A percentile compares a stretch with the other conserved stretches of the same genome.
Conservation (phyloP, 2,888 invertebrate species). For the Thecophora atra region DNA sequence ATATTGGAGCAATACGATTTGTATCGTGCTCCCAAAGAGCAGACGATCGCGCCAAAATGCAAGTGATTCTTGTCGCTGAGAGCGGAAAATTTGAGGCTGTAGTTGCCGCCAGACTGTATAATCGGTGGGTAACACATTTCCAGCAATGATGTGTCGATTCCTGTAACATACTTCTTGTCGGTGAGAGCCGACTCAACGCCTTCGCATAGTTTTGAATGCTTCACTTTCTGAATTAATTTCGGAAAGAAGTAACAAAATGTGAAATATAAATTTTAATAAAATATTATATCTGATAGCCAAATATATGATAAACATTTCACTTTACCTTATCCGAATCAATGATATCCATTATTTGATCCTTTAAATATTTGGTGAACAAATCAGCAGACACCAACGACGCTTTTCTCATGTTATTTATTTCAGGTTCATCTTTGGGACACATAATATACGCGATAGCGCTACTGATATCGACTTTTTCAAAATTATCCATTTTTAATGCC, state of each 20-base stretch:
- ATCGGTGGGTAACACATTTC: constrained; percentile 99
- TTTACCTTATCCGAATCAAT: constrained; percentile 93
- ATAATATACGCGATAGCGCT: constrained; percentile 85
- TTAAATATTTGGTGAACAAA: constrained; percentile 94
- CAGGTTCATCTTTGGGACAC: constrained; percentile 94
- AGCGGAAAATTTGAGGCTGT: constrained; percentile 96
- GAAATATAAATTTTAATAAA: constrained; percentile 27
- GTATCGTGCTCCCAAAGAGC: constrained; percentile 93
- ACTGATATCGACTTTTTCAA: constrained; percentile 89
- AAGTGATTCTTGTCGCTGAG: constrained; percentile 92
- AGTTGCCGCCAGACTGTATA: constrained; percentile 98
- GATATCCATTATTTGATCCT: constrained; percentile 98
- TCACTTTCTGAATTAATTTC: constrained; percentile 79
- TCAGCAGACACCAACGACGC: constrained; percentile 93
- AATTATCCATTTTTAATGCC: constrained; percentile 78
- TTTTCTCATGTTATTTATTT: constrained; percentile 88
- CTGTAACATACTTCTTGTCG: constrained; percentile 95
- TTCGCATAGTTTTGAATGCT: constrained; percentile 93
- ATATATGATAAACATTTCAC: too few relatives aligned
- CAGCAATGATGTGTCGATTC: constrained; percentile 86
- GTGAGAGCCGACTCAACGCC: constrained; percentile 92
- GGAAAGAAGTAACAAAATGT: background rate
- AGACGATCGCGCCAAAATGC: constrained; percentile 96
- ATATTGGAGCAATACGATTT: constrained; percentile 99
- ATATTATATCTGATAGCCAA: background rate